A percentile compares a stretch with the other conserved stretches of the same genome.
Conservation (phyloP, 2,797 vertebrate species). For the Myotis planiceps region DNA sequence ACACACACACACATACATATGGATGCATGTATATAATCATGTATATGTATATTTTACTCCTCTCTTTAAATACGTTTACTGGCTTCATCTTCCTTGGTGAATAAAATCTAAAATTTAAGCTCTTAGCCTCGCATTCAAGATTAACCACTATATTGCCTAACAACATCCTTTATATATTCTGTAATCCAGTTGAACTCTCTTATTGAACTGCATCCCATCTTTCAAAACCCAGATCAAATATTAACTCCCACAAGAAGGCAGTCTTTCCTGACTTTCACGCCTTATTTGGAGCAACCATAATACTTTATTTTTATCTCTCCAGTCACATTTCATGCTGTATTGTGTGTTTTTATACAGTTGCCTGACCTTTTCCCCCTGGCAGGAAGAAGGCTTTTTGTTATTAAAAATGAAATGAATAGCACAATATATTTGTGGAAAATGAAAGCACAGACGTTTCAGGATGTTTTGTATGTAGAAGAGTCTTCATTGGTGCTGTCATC, state of each 20-base stretch:
- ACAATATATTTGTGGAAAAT: background rate
- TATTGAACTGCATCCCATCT: background rate
- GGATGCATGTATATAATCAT: background rate
- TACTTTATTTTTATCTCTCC: slow-evolving; percentile 5
- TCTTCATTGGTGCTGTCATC: background rate
- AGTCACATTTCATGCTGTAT: background rate
- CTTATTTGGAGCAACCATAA: background rate
- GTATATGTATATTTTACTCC: background rate
- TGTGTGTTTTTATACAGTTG: background rate
- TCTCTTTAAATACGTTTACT: background rate
- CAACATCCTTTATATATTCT: background rate
- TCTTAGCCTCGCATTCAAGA: background rate
- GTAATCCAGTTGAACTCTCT: background rate
- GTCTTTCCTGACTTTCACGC: background rate
- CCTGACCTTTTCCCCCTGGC: background rate
- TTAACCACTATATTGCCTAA: background rate
- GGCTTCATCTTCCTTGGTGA: background rate
- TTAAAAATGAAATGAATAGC: background rate
- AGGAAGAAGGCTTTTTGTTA: background rate
- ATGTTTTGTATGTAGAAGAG: background rate
- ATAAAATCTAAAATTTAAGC: slow-evolving; percentile 28
- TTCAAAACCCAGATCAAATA: slow-evolving; percentile 20
- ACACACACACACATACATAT: background rate
- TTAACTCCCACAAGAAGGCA: background rate
- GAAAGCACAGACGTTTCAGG: background rate